Evolutionary conservation across 2,113 vertebrate genomes (phyloP).

Genomic region (Paraplagusia blochii): DNA sequence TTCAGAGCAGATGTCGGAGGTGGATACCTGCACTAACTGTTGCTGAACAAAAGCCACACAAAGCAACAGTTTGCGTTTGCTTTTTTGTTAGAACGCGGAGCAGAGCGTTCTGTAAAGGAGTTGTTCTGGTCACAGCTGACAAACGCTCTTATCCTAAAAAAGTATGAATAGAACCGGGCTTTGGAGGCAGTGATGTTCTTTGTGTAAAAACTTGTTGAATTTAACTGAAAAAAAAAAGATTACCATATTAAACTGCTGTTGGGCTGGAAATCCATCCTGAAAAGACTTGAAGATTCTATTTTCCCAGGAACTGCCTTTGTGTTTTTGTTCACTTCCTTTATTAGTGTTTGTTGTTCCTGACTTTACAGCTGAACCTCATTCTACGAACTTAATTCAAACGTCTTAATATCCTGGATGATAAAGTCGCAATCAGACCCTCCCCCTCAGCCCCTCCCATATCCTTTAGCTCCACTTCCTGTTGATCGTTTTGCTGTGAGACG

Average conservation of each 20-base stretch:
- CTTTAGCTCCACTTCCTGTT: slow-evolving; percentile 39
- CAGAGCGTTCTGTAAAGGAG: neutral
- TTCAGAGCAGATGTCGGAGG: slow-evolving; percentile 37
- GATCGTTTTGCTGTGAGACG: slow-evolving; percentile 27
- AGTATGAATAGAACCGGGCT: neutral
- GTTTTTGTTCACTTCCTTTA: slow-evolving; percentile 2
- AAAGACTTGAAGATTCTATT: slow-evolving; percentile 3
- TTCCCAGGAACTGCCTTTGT: neutral
- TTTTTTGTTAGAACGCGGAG: too few relatives aligned
- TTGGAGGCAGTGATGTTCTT: neutral
- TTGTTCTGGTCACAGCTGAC: neutral
- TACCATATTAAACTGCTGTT: slow-evolving; percentile 4
- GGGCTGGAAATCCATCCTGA: neutral
- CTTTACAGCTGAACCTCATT: slow-evolving; percentile 42
- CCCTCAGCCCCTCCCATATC: slow-evolving; percentile 18
- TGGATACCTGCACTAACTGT: slow-evolving; percentile 19
- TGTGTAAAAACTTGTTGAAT: neutral
- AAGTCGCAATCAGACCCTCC: slow-evolving; percentile 32
- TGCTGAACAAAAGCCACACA: slow-evolving; percentile 21
- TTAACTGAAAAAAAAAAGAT: neutral
- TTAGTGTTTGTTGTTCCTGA: slow-evolving; percentile 17
- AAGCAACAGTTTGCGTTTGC: slow-evolving; percentile 17
- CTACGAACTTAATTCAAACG: slow-evolving; percentile 47
- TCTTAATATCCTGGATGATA: slow-evolving; percentile 55
- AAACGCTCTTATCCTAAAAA: neutral